Conservation (phyloP, 2,113 vertebrate species). For the Turnix velox region DNA sequence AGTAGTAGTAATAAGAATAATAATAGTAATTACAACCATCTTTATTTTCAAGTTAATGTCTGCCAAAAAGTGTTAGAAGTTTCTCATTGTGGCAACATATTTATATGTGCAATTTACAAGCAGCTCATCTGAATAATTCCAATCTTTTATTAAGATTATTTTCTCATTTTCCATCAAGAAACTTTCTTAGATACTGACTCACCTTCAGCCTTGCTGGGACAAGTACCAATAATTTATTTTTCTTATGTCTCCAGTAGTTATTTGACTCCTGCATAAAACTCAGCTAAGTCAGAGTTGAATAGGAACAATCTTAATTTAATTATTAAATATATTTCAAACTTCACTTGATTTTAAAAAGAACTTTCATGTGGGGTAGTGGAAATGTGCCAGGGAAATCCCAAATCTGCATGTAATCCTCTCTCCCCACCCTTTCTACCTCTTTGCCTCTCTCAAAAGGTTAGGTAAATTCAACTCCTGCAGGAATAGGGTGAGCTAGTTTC, state of each 20-base stretch:
- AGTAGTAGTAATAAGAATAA: slow-evolving; percentile 16
- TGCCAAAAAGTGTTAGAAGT: slow-evolving; percentile 53
- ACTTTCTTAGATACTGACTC: slow-evolving; percentile 44
- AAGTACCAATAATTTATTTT: slow-evolving; percentile 48
- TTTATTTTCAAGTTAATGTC: slow-evolving; percentile 50
- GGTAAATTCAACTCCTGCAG: not conserved
- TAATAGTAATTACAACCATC: slow-evolving; percentile 32
- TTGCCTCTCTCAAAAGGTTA: not conserved
- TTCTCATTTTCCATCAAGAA: slow-evolving; percentile 57
- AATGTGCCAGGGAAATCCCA: not conserved
- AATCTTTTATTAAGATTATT: slow-evolving; percentile 61
- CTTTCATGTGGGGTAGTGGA: slow-evolving; percentile 22
- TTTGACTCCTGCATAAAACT: slow-evolving; percentile 39
- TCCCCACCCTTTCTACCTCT: not conserved
- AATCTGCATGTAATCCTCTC: not conserved
- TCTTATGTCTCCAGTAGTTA: slow-evolving; percentile 50
- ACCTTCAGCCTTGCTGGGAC: slow-evolving; percentile 15
- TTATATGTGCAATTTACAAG: slow-evolving; percentile 40
- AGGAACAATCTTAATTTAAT: slow-evolving; percentile 41
- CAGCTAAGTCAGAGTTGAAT: slow-evolving; percentile 39
- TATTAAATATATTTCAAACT: slow-evolving; percentile 38
- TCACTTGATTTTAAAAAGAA: not conserved
- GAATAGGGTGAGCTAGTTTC: not conserved
- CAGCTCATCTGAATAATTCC: slow-evolving; percentile 51
- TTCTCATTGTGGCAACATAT: slow-evolving; percentile 55